Conservation (phyloP, 2,888 invertebrate genomes). For the Entomobrya multifasciata region DNA sequence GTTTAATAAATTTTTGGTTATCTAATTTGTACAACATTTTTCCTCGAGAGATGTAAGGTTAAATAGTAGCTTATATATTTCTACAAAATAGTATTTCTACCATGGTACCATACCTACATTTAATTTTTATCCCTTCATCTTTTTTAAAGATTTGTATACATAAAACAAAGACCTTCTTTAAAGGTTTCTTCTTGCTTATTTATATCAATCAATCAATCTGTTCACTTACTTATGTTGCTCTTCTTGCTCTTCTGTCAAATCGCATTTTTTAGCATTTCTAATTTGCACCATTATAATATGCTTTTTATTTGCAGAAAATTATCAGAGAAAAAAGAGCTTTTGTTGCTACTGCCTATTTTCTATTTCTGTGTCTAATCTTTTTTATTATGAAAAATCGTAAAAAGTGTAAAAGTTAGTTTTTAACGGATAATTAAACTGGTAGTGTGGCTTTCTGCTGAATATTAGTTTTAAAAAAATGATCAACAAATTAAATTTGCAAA, state of each 20-base stretch:
- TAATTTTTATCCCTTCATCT: neutral
- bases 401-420: neutral
- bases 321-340: too few relatives aligned
- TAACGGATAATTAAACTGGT: too few relatives aligned
- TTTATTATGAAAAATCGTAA: too few relatives aligned
- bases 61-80: neutral
- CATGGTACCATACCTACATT: neutral
- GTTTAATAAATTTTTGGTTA: conserved; percentile 28
- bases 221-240: too few relatives aligned
- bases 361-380: too few relatives aligned
- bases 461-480: neutral
- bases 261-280: too few relatives aligned
- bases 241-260: too few relatives aligned
- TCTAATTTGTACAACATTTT: conserved; percentile 53
- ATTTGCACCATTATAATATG: too few relatives aligned
- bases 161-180: neutral
- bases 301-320: too few relatives aligned
- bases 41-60: conserved; percentile 42
- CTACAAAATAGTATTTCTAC: neutral
- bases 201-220: too few relatives aligned
- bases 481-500: neutral
- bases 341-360: too few relatives aligned
- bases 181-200: neutral
- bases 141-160: neutral
- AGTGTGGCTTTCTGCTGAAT: neutral